A percentile compares a stretch with the other conserved stretches of the same genome.
Evolutionary conservation across 2,888 invertebrate genomes (phyloP).

Genomic region (Punctoribates punctum): DNA sequence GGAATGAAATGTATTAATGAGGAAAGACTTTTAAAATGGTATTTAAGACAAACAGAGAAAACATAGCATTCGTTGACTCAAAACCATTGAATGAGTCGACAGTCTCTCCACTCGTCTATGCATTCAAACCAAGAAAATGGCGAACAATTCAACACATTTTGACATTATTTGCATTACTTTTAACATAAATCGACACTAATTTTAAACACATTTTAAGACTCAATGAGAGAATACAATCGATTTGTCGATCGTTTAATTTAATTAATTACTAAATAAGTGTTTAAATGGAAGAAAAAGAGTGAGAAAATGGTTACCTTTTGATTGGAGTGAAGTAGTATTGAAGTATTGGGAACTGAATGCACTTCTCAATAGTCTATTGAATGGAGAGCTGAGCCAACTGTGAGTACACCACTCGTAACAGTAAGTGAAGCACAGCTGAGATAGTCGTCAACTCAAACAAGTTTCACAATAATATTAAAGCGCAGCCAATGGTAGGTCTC

Average conservation of each 20-base stretch:
- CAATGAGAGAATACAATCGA: neutral
- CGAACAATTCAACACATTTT: neutral
- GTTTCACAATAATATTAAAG: neutral
- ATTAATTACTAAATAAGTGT: neutral
- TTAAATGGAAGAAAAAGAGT: neutral
- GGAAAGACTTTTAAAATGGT: too few relatives aligned
- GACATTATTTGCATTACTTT: neutral
- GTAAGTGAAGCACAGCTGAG: slow-evolving; percentile 25
- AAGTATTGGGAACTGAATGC: too few relatives aligned
- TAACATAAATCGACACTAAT: neutral
- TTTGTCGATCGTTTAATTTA: neutral
- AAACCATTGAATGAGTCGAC: neutral
- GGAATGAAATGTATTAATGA: too few relatives aligned
- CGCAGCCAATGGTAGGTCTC: neutral
- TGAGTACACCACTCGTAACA: neutral
- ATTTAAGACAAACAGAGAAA: too few relatives aligned
- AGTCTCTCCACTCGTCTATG: neutral
- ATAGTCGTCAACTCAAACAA: slow-evolving; percentile 15
- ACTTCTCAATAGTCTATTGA: neutral
- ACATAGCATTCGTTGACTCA: too few relatives aligned
- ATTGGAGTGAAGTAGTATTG: neutral
- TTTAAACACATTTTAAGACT: neutral
- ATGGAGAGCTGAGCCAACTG: neutral
- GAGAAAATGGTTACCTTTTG: slow-evolving; percentile 22
- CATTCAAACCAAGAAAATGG: neutral